phyloP scores from a whole-genome alignment of 2,888 invertebrate genomes.

The Willowsia nigromaculata region DNA sequence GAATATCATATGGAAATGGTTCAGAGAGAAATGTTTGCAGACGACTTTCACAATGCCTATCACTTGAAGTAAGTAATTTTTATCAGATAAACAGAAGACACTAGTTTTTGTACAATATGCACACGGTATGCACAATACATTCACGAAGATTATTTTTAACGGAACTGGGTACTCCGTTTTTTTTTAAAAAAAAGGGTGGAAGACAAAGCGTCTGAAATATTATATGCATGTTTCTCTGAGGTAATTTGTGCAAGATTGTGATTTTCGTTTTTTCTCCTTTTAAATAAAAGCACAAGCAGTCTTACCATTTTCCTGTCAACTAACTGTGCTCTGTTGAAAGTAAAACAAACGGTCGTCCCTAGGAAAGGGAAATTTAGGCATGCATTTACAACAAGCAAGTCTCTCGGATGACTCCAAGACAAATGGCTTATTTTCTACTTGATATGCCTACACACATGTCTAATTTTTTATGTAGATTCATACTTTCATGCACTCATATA shows the following conservation, averaged over 20 bases:
- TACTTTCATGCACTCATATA: not conserved
- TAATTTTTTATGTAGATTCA: constrained; percentile 26
- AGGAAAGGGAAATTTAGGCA: not conserved
- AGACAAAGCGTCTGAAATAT: constrained; percentile 35
- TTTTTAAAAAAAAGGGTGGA: not conserved
- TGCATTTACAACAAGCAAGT: not conserved
- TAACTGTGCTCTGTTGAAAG: not conserved
- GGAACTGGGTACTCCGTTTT: too few relatives aligned
- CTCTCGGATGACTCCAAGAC: not conserved
- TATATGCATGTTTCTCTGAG: constrained; percentile 47
- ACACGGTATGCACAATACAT: not conserved
- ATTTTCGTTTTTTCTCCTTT: constrained; percentile 37
- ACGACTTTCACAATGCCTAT: not conserved
- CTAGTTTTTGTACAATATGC: not conserved
- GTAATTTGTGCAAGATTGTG: constrained; percentile 63
- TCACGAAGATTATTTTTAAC: too few relatives aligned
- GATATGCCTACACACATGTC: not conserved
- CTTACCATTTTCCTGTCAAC: constrained; percentile 29
- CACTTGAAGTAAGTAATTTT: not conserved
- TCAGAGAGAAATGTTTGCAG: not conserved
- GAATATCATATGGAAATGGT: constrained; percentile 37
- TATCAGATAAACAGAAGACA: not conserved
- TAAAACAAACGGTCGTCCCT: not conserved
- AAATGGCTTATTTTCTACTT: not conserved
- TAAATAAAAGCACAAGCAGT: constrained; percentile 14